Evolutionary conservation across 2,888 invertebrate species (phyloP).

Genomic region (Erpobdella octoculata): DNA sequence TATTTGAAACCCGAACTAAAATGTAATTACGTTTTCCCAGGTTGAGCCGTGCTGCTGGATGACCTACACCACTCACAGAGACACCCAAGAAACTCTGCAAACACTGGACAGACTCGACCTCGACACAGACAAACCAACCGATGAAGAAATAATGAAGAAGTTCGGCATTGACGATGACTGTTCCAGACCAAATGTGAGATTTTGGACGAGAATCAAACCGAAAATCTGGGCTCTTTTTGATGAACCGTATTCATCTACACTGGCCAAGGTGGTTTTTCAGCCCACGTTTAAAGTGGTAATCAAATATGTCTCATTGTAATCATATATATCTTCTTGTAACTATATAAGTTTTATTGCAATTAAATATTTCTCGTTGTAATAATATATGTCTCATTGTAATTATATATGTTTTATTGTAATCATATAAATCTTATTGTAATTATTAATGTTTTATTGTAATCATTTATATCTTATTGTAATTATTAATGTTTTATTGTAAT

Average conservation of each 20-base stretch:
- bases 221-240: slow-evolving; percentile 98
- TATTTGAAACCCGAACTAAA: no score
- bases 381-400: no score
- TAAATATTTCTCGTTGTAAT: no score
- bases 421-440: no score
- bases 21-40: slow-evolving; percentile 55
- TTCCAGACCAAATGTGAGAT: slow-evolving; percentile 49
- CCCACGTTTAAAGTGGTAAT: no score
- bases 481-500: no score
- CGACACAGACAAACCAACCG: slow-evolving; percentile 90
- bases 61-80: slow-evolving; percentile 81
- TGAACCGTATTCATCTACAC: slow-evolving; percentile 94
- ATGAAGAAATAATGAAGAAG: slow-evolving; percentile 92
- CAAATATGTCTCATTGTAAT: no score
- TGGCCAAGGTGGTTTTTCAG: slow-evolving; percentile 89
- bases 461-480: no score
- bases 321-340: no score
- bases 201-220: slow-evolving; percentile 90
- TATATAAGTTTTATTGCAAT: no score
- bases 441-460: no score
- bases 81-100: slow-evolving; percentile 95
- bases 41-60: slow-evolving; percentile 99
- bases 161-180: slow-evolving; percentile 64
- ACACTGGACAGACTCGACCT: slow-evolving; percentile 92
- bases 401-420: no score